phyloP scores from a whole-genome alignment of 2,113 vertebrate genomes.

The Leptocoma aspasia region DNA sequence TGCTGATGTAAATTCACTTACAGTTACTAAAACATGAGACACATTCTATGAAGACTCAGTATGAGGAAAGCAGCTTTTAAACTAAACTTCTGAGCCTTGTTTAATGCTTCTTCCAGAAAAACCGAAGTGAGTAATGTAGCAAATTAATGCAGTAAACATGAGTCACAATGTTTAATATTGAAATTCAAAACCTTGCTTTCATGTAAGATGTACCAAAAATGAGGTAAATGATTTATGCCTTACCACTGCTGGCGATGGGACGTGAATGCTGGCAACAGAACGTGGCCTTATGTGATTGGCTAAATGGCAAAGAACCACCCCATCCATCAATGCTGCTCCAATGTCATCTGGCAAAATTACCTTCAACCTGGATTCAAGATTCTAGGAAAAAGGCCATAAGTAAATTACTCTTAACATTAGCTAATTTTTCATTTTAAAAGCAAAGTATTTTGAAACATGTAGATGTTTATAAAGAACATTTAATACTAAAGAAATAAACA shows the following conservation, averaged over 20 bases:
- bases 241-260: conserved; percentile 98
- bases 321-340: conserved; percentile 95
- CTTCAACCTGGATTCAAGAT: conserved; percentile 92
- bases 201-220: neutral
- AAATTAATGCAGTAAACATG: neutral
- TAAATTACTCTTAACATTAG: neutral
- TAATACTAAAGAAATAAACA: neutral
- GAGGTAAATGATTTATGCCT: conserved; percentile 64
- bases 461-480: neutral
- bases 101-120: neutral
- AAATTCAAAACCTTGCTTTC: neutral
- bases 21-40: neutral
- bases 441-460: neutral
- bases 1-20: neutral
- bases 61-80: neutral
- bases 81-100: neutral
- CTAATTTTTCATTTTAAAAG: neutral
- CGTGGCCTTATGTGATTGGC: conserved; percentile 97
- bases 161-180: neutral
- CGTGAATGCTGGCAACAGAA: conserved; percentile 96
- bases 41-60: neutral
- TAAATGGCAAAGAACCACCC: conserved; percentile 96
- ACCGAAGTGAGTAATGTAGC: neutral
- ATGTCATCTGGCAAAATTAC: conserved; percentile 97
- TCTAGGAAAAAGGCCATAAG: conserved; percentile 71